Base-by-base conservation (phyloP, 2,888 invertebrate species). In the Drosophila anomalata region DNA sequence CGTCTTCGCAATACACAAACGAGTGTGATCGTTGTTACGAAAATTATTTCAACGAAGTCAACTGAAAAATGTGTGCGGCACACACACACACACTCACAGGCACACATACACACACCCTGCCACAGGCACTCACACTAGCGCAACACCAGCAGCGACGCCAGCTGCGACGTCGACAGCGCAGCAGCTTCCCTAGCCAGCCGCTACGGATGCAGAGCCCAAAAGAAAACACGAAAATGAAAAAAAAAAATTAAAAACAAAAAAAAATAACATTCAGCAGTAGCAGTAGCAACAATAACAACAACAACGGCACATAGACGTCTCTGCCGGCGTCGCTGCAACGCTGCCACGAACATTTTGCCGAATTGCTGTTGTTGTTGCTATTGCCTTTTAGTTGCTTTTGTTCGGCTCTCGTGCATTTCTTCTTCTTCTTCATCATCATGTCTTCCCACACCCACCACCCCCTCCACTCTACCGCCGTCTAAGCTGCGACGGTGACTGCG, bases 1-100 rank as follows among this genome's bases (percentile, higher is more conserved):
- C 89, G 89, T 90, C 90, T 87, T 86, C 86, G 81, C 90, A 89
- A 89, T 90, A 90, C 88, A 89, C 88, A 89, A 90, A 87, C 90
- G 90, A 91, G 90, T 91, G 90, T 90, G 91, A 91, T 90, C 91
- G 90, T 87, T 87, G 89, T 89, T 87, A 85, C 88, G 83, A 89
- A 89, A 87, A 89, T 79, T 82, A 79, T 89, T 88, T 85, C 83
- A 77, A 76, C 89, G 89, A 88, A 87, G 89, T 84, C 88, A 79
- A 87, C 88, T 84, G 78, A 87, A 82, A 87, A 80, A 73, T 81
- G 78, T 85, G 69, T 81, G 67, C 76, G 78, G 50, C 71, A 50
- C 60, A 51, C 59, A 50, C 17, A 17, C 17, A 17, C 17, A 17
- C 17, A 17, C 1, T 1, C 17, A 17, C 17, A 17, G 78, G 50